These are phyloP conservation scores for Choristoneura fumiferana DNA, from an alignment of 1,140 invertebrate species.

Conservation along the genomic window DNA sequence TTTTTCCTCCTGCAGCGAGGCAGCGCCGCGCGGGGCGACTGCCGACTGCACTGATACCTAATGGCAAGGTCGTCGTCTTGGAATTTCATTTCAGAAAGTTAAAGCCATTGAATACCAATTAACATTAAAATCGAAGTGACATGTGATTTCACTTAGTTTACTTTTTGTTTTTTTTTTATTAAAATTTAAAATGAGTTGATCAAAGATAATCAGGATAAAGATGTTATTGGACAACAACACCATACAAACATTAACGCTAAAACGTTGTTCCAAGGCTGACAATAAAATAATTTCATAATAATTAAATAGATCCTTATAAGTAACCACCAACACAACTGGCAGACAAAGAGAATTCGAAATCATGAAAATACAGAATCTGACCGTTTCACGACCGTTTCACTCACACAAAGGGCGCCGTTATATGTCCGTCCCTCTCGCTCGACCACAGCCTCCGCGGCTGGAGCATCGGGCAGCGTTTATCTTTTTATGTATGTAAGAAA, in stretches of 20 bases:
- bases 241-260: too few relatives aligned
- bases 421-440: conserved; percentile 31
- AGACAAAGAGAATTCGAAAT: conserved; percentile 36
- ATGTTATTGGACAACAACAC: too few relatives aligned
- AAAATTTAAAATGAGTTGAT: too few relatives aligned
- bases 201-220: too few relatives aligned
- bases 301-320: background rate
- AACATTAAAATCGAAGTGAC: too few relatives aligned
- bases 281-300: too few relatives aligned
- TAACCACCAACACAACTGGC: background rate
- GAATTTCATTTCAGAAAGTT: conserved; percentile 25
- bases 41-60: conserved; percentile 18
- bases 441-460: conserved; percentile 34
- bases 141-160: too few relatives aligned
- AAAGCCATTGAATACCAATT: background rate
- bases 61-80: conserved; percentile 30
- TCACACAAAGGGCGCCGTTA: conserved; percentile 9
- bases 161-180: too few relatives aligned
- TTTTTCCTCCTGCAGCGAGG: conserved; percentile 62
- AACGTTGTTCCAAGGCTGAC: too few relatives aligned
- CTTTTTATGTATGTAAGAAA: conserved; percentile 17
- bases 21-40: conserved; percentile 34
- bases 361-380: conserved; percentile 27
- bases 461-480: conserved; percentile 30
- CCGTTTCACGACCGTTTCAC: conserved; percentile 20